Evolutionary conservation across 2,797 vertebrate species (phyloP).

Genomic region (Hoplostethus atlanticus): DNA sequence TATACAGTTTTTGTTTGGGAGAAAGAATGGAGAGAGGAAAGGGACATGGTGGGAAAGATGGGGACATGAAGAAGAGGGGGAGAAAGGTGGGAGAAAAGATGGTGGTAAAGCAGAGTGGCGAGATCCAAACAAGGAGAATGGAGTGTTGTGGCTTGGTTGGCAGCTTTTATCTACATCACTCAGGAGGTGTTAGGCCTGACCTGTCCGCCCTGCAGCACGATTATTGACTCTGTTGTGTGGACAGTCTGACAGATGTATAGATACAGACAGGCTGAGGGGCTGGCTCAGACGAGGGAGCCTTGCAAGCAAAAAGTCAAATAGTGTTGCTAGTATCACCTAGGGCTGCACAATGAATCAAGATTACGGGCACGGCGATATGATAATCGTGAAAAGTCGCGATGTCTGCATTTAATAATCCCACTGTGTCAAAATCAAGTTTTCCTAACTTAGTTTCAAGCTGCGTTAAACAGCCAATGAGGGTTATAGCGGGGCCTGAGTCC

Average conservation of each 20-base stretch:
- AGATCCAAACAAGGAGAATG: conserved; percentile 16
- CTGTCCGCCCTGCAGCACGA: conserved; percentile 45
- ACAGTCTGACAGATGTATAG: conserved; percentile 29
- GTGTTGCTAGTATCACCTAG: neutral
- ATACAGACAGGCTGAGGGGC: neutral
- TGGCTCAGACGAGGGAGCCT: conserved; percentile 9
- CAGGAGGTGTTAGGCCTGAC: conserved; percentile 47
- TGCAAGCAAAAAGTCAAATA: neutral
- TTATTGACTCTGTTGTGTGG: conserved; percentile 55
- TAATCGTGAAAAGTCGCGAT: no score
- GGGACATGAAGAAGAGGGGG: neutral
- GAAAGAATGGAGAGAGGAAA: neutral
- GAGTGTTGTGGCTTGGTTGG: conserved; percentile 28
- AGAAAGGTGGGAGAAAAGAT: neutral
- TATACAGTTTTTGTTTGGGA: conserved; percentile 26
- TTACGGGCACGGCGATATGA: no score
- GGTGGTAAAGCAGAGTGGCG: neutral
- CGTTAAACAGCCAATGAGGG: no score
- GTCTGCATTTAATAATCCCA: no score
- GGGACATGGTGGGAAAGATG: neutral
- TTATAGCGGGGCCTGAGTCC: no score
- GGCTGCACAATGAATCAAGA: no score
- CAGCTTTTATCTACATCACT: conserved; percentile 53
- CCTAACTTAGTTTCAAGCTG: no score
- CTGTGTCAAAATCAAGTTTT: no score